Base-by-base conservation (phyloP, 2,797 vertebrate genomes). In the Pangasius mekongensis region DNA sequence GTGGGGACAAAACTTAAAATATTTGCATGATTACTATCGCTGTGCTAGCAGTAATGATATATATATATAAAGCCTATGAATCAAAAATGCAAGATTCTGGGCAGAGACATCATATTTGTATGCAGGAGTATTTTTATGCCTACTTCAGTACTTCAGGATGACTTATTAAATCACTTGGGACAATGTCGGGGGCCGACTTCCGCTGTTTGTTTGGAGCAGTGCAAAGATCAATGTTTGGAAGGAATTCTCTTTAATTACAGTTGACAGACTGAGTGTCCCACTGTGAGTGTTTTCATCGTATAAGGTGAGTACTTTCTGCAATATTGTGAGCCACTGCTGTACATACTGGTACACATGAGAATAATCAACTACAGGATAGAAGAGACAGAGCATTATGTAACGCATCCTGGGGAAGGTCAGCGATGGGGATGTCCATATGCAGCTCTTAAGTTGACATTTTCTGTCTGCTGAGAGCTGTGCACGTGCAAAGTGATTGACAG, bases 211-310 rank as follows among this genome's bases (percentile, higher is more conserved):
- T 60, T 58, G 78, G 54, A 39, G 36, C 20, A 9, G 10, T 58
- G 20, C 54, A 81, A 60, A 81, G 78, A 81, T 81, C 78, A 81
- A 60, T 81, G 78, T 81, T 60, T 5, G 54, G 30, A 81, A 81
- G 33, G 78, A 58, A 36, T 13, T 81, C 30, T 24, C 5, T 36
- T 89, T 78, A 77, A 82, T 86, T 47, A 77, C 5, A 82, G 74
- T 27, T 49, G 78, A 81, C 78, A 81, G 78, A 58, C 78, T 85
- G 67, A 33, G 86, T 47, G 80, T 87, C 49, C 69, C 60, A 64
- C 78, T 81, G 78, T 81, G 78, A 58, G 78, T 81, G 54, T 60
- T 58, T 81, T 81, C 33, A 43, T 36, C n/a, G 5, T 7, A 27
- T 16, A n/a, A 77, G 47, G 27, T 81, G 30, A 81, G 30, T 36